Conservation (phyloP, 2,113 vertebrate genomes). For the Festucalex cinctus region DNA sequence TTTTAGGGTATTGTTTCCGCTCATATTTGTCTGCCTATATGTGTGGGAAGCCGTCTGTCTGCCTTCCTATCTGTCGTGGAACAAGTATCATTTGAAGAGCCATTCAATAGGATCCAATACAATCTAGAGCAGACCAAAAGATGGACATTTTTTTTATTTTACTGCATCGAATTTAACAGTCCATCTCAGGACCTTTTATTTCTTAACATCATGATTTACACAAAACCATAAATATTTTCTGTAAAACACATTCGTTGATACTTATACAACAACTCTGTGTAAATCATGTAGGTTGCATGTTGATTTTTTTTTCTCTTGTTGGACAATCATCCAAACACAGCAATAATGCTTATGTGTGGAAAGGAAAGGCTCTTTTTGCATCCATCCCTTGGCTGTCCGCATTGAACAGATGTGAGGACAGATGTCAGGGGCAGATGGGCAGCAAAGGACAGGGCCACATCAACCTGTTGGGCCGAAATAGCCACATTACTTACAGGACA, state of each 20-base stretch:
- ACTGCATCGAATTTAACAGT: background rate
- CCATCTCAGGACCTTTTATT: background rate
- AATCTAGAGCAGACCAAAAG: background rate
- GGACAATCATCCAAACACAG: slow-evolving; percentile 1
- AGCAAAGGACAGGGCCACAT: slow-evolving; percentile 69
- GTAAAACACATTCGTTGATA: background rate
- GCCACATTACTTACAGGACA: slow-evolving; percentile 77
- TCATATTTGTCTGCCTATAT: background rate
- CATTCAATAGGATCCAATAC: background rate
- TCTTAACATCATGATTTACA: background rate
- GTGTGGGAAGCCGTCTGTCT: background rate
- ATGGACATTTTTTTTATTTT: background rate
- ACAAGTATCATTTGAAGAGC: background rate
- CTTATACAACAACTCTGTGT: background rate
- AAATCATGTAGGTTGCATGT: background rate
- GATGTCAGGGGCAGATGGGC: slow-evolving; percentile 83
- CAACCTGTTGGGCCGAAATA: slow-evolving; percentile 85
- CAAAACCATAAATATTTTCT: background rate
- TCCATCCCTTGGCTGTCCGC: slow-evolving; percentile 67
- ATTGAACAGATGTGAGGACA: slow-evolving; percentile 78
- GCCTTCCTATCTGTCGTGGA: background rate
- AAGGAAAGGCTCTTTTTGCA: slow-evolving; percentile 58
- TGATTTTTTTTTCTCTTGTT: background rate
- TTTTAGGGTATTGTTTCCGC: background rate
- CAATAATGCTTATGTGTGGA: slow-evolving; percentile 18